Base-by-base conservation (phyloP, 2,797 vertebrate species). In the Helicolenus hilgendorfi region DNA sequence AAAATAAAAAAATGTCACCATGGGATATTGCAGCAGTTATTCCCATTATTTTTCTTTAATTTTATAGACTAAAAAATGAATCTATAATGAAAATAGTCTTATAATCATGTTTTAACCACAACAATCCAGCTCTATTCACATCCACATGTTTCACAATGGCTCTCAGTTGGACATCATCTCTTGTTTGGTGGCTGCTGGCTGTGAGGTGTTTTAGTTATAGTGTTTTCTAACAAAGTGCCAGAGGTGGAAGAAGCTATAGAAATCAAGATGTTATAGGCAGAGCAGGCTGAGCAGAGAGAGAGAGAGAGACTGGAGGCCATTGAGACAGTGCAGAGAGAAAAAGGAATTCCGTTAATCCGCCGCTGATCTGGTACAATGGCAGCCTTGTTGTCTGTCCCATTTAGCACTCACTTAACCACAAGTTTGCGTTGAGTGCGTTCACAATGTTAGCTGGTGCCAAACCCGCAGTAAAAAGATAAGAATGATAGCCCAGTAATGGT, bases 291-390 rank as follows among this genome's bases (percentile, higher is more conserved):
- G 83, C 41, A 75, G 63, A 85, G 63, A 7, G 41, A 29, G 72
- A 63, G 33, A 33, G 38, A 41, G 83, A 86, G 77, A 92, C 94
- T 96, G 94, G 91, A 96, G 92, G 94, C 95, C 94, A 93, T 97
- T 96, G 93, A 97, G 95, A 96, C 93, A 89, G 93, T 63, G 92
- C 92, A 90, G 89, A 96, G 95, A 96, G 38, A 41, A 41, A 95
- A 95, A 97, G 96, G 96, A 97, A 97, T 98, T 97, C 95, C 93
- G 97, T 96, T 97, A 97, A 97, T 97, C 97, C 97, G 94, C 93
- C 91, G 94, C 94, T 97, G 97, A 97, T 97, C 96, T 96, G 90
- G 94, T 95, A 98, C 97, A 98, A 97, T 97, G 96, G 97, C 96
- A 95, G 96, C 97, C 97, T 97, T 97, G 97, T 97, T 97, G 96